A percentile compares a stretch with the other conserved stretches of the same genome.
These are phyloP conservation scores for Cariama cristata DNA, from an alignment of 2,113 vertebrate genomes.

Conservation along the genomic window DNA sequence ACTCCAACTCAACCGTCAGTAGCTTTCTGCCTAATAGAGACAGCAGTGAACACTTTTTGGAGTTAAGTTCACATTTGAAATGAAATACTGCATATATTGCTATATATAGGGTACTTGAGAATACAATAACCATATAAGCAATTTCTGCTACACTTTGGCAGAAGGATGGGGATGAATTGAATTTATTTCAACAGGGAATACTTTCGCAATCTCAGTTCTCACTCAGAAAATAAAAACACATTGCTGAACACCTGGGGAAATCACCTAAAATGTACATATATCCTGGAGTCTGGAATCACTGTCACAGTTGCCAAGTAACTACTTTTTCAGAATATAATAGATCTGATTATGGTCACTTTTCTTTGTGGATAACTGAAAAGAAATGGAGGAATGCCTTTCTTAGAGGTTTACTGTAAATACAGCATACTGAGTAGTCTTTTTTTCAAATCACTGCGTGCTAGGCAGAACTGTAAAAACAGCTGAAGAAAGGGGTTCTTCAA, in stretches of 20 bases:
- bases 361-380: background rate
- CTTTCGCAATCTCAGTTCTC: background rate
- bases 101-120: background rate
- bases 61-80: background rate
- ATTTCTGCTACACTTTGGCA: background rate
- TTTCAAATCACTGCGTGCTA: background rate
- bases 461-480: background rate
- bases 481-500: background rate
- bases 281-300: background rate
- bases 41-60: background rate
- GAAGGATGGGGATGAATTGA: background rate
- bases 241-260: background rate
- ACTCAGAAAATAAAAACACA: constrained; percentile 14
- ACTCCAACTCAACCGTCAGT: background rate
- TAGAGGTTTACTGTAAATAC: background rate
- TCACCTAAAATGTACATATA: background rate
- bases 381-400: background rate
- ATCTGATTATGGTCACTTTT: background rate
- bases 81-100: background rate
- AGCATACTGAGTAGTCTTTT: background rate
- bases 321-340: background rate
- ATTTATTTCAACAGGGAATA: background rate
- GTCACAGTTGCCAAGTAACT: background rate
- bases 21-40: background rate
- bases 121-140: background rate